Conservation (phyloP, 2,888 invertebrate genomes). For the Volucella zonaria region DNA sequence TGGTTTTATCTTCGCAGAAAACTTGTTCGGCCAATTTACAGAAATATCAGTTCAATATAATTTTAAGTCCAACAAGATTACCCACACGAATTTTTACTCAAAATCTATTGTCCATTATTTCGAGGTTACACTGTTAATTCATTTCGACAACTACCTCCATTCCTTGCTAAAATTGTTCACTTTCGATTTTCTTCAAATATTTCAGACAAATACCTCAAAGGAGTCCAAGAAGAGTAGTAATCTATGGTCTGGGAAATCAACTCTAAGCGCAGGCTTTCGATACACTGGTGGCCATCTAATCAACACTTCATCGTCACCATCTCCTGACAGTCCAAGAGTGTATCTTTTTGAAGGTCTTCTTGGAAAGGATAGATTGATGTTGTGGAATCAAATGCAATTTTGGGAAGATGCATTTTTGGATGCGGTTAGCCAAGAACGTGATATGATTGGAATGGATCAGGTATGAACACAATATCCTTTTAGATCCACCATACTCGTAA, state of each 20-base stretch:
- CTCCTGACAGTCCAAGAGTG: conserved; percentile 93
- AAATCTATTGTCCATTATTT: no score
- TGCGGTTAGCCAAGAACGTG: conserved; percentile 97
- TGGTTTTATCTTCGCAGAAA: no score
- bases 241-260: conserved; percentile 96
- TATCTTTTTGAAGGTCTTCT: conserved; percentile 95
- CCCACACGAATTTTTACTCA: no score
- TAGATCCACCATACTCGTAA: not conserved
- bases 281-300: conserved; percentile 94
- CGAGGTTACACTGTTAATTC: no score
- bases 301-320: conserved; percentile 91
- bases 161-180: no score
- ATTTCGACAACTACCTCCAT: no score
- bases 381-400: conserved; percentile 99
- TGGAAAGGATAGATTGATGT: conserved; percentile 87
- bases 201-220: conserved; percentile 83
- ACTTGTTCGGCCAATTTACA: no score
- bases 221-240: conserved; percentile 91
- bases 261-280: conserved; percentile 92
- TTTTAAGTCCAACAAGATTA: no score
- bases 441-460: conserved; percentile 99
- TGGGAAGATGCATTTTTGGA: conserved; percentile 99
- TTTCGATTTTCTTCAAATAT: conserved; percentile 10
- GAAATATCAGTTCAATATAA: no score
- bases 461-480: conserved; percentile 76